These are phyloP conservation scores for Ectemnius continuus DNA, from an alignment of 2,888 invertebrate species.

Conservation along the genomic window DNA sequence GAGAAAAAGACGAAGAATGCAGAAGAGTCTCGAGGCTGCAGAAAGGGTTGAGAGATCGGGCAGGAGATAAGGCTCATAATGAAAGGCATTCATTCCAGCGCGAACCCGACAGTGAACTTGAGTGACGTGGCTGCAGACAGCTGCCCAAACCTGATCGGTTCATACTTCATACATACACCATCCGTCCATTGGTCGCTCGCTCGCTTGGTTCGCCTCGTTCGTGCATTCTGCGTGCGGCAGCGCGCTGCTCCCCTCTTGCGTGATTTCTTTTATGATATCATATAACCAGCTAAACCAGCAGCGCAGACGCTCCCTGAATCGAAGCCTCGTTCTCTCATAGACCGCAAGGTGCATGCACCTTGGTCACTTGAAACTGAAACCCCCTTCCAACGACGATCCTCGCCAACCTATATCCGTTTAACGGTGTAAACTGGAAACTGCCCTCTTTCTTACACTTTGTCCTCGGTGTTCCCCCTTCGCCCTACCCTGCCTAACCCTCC, in stretches of 20 bases:
- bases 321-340: slow-evolving; percentile 9
- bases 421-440: no score
- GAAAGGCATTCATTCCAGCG: slow-evolving; percentile 76
- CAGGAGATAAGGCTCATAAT: slow-evolving; percentile 75
- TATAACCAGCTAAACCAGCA: slow-evolving; percentile 71
- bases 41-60: slow-evolving; percentile 69
- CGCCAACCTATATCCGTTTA: no score
- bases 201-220: slow-evolving; percentile 50
- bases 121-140: slow-evolving; percentile 77
- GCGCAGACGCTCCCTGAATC: slow-evolving; percentile 46
- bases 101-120: slow-evolving; percentile 74
- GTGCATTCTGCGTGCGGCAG: slow-evolving; percentile 53
- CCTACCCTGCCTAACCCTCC: no score
- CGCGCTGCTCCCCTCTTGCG: slow-evolving; percentile 62
- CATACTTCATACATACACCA: slow-evolving; percentile 58
- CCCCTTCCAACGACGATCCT: not conserved
- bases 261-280: slow-evolving; percentile 76
- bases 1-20: slow-evolving; percentile 42
- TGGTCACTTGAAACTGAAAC: slow-evolving; percentile 6
- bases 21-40: slow-evolving; percentile 54
- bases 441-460: no score
- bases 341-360: slow-evolving; percentile 23
- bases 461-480: no score
- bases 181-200: slow-evolving; percentile 53
- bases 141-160: slow-evolving; percentile 77